phyloP scores from a whole-genome alignment of 2,113 vertebrate species.

The Brachyhypopomus gauderio region DNA sequence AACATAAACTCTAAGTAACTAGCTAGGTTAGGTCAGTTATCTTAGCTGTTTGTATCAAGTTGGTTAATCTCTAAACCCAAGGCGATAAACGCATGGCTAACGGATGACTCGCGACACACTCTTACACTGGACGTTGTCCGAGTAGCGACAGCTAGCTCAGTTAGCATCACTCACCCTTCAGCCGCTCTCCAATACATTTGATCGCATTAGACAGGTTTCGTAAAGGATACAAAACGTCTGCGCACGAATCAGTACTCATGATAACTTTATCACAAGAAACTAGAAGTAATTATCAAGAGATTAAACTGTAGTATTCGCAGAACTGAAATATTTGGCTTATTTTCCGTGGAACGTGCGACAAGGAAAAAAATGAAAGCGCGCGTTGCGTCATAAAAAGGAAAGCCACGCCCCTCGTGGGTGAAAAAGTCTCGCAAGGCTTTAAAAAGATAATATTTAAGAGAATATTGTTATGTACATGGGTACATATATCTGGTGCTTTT shows the following conservation, averaged over 20 bases:
- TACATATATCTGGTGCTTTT: no score
- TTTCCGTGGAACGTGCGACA: background rate
- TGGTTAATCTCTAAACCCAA: background rate
- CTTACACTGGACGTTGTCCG: no score
- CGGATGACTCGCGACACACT: no score
- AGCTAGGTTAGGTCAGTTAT: no score
- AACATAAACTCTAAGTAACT: background rate
- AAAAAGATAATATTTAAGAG: no score
- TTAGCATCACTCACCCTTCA: conserved; percentile 74
- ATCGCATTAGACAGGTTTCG: conserved; percentile 72
- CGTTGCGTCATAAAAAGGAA: no score
- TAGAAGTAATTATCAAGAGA: background rate
- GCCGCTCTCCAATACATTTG: conserved; percentile 70
- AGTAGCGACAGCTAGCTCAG: no score
- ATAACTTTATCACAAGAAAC: background rate
- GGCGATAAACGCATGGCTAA: background rate
- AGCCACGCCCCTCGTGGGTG: no score
- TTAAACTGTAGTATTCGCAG: background rate
- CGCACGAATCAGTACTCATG: conserved; percentile 50
- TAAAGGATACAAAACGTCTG: conserved; percentile 65
- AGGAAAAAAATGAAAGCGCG: background rate
- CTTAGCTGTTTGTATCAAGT: background rate
- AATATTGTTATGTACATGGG: no score
- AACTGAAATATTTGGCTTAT: background rate
- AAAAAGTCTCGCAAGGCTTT: no score